These are phyloP conservation scores for Plagodis dolabraria DNA, from an alignment of 2,888 invertebrate species.

Conservation along the genomic window DNA sequence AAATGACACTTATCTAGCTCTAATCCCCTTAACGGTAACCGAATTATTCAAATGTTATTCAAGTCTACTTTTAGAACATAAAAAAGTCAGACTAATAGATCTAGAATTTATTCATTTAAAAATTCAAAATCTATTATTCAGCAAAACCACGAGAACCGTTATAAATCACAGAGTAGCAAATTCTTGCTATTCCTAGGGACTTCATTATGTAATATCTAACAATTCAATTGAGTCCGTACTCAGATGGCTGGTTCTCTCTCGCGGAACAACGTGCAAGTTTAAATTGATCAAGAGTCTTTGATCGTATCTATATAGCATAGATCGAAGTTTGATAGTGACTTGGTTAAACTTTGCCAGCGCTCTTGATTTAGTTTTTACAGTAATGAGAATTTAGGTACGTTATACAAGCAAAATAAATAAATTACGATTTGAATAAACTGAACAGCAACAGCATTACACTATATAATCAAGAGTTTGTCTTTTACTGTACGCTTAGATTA, in stretches of 20 bases:
- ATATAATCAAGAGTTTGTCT: too few species aligned
- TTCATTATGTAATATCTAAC: conserved; percentile 36
- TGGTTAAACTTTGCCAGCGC: not conserved
- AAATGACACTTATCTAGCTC: too few species aligned
- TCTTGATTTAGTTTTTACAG: too few species aligned
- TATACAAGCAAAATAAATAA: too few species aligned
- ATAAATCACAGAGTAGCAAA: conserved; percentile 15
- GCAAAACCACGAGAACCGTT: conserved; percentile 3
- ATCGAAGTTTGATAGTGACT: not conserved
- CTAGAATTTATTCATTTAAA: not conserved
- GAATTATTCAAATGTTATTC: too few species aligned
- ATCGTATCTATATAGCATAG: conserved; percentile 28
- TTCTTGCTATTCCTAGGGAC: conserved; percentile 14
- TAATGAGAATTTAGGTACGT: too few species aligned
- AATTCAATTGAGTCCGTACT: conserved; percentile 33
- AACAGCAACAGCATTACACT: too few species aligned
- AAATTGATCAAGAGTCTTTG: conserved; percentile 60
- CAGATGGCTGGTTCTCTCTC: conserved; percentile 22
- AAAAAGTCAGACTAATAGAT: not conserved
- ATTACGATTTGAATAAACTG: too few species aligned
- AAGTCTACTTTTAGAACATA: too few species aligned
- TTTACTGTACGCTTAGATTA: too few species aligned
- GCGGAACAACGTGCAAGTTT: conserved; percentile 49
- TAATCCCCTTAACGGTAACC: too few species aligned
- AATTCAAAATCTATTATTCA: not conserved